A percentile compares a stretch with the other conserved stretches of the same genome.
These are phyloP conservation scores for Ciconia maguari DNA, from an alignment of 2,113 vertebrate genomes.

Conservation along the genomic window DNA sequence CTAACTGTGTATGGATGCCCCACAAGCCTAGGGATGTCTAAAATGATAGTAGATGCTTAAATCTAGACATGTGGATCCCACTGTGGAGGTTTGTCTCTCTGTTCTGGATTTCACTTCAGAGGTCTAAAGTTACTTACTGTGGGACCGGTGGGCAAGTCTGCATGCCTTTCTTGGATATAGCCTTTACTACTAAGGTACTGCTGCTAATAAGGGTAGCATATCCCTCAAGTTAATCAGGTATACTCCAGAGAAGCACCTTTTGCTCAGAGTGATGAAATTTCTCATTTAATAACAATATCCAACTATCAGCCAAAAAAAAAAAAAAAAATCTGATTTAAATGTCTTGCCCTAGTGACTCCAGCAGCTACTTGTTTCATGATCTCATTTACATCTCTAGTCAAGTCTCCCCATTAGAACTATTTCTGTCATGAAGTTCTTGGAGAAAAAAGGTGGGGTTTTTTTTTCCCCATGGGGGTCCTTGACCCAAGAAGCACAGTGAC, in stretches of 20 bases:
- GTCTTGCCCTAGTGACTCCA: background rate
- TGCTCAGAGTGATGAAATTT: background rate
- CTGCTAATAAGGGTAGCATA: background rate
- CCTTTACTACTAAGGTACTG: background rate
- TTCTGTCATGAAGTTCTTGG: background rate
- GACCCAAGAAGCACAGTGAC: background rate
- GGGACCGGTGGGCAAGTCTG: background rate
- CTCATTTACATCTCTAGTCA: background rate
- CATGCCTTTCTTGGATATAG: background rate
- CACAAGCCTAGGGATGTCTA: background rate
- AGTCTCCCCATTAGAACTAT: background rate
- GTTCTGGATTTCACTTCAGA: background rate
- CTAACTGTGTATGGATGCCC: background rate
- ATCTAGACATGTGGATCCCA: background rate
- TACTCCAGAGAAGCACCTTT: background rate
- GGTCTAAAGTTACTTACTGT: background rate
- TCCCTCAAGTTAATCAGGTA: background rate
- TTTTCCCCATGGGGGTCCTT: accelerated
- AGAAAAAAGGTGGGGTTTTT: background rate
- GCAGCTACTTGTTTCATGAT: background rate
- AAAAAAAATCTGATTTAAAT: background rate
- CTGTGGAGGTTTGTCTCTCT: background rate
- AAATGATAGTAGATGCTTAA: background rate
- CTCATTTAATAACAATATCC: background rate
- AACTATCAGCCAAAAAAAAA: background rate